These are phyloP conservation scores for Cercocebus atys DNA, from an alignment of 2,113 vertebrate species.

Conservation along the genomic window DNA sequence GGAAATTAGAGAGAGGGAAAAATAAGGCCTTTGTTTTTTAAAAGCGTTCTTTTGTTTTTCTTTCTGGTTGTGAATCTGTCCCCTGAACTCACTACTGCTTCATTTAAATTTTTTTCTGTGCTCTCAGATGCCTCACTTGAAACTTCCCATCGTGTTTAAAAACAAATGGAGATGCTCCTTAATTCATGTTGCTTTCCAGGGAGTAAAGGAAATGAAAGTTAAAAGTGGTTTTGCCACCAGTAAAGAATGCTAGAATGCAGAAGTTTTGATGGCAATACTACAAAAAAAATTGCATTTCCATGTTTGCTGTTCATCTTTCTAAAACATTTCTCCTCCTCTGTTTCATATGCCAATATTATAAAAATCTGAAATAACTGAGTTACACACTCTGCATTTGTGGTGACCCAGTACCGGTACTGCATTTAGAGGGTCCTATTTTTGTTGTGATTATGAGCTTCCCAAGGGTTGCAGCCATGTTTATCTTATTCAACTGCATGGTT, in stretches of 20 bases:
- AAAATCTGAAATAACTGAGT: background rate
- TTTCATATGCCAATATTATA: background rate
- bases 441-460: background rate
- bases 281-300: background rate
- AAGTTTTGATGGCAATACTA: background rate
- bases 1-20: slow-evolving; percentile 46
- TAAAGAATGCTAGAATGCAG: slow-evolving; percentile 16
- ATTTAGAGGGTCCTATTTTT: background rate
- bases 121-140: slow-evolving; percentile 72
- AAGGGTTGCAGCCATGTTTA: background rate
- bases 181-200: slow-evolving; percentile 79
- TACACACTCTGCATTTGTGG: background rate
- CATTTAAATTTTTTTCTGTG: slow-evolving; percentile 72
- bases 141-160: slow-evolving; percentile 76
- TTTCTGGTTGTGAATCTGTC: slow-evolving; percentile 62
- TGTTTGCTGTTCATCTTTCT: slow-evolving; percentile 1
- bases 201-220: slow-evolving; percentile 68
- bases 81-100: slow-evolving; percentile 63
- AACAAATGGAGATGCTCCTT: slow-evolving; percentile 73
- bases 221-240: slow-evolving; percentile 69
- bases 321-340: background rate
- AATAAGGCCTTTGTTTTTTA: slow-evolving; percentile 42
- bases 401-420: background rate
- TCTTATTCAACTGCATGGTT: background rate
- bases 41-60: slow-evolving; percentile 65